Evolutionary conservation across 2,113 vertebrate species (phyloP).

Genomic region (Clupea harengus): DNA sequence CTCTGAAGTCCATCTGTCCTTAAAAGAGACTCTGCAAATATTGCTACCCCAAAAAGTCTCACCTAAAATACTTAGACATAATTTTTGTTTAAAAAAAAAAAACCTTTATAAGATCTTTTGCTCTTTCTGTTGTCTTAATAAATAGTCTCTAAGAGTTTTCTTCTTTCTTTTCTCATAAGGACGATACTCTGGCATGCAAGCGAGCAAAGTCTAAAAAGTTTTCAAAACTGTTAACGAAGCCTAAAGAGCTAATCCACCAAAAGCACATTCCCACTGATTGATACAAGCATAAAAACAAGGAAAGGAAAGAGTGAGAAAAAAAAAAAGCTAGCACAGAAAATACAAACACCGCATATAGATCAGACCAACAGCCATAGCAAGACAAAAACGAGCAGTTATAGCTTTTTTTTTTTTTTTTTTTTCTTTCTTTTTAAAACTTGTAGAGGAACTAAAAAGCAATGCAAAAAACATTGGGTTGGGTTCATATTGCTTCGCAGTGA

Average conservation of each 20-base stretch:
- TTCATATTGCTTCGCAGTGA: constrained; percentile 73
- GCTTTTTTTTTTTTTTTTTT: constrained; percentile 58
- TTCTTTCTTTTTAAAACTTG: constrained; percentile 17
- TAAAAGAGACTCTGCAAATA: constrained; percentile 66
- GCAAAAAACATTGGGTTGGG: constrained; percentile 52
- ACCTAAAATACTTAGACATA: constrained; percentile 61
- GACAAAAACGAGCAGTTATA: constrained; percentile 58
- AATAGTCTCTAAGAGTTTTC: constrained; percentile 61
- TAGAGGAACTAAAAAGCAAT: constrained; percentile 4
- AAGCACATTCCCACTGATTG: constrained; percentile 99
- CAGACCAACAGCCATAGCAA: constrained; percentile 63
- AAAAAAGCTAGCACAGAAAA: constrained; percentile 52
- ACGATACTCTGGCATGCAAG: constrained; percentile 89
- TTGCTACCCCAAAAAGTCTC: constrained; percentile 74
- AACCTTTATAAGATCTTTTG: constrained; percentile 68
- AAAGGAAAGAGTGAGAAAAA: constrained; percentile 42
- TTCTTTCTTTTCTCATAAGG: constrained; percentile 51
- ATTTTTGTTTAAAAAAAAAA: constrained; percentile 55
- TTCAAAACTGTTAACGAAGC: constrained; percentile 57
- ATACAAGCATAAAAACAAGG: constrained; percentile 80
- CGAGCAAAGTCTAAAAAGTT: constrained; percentile 65
- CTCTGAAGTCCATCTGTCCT: constrained; percentile 60
- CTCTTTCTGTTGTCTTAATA: constrained; percentile 46
- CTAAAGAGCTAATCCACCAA: constrained; percentile 83
- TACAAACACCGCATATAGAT: constrained; percentile 54